Evolutionary conservation across 1,140 invertebrate species (phyloP).

Genomic region (Asobara japonica): DNA sequence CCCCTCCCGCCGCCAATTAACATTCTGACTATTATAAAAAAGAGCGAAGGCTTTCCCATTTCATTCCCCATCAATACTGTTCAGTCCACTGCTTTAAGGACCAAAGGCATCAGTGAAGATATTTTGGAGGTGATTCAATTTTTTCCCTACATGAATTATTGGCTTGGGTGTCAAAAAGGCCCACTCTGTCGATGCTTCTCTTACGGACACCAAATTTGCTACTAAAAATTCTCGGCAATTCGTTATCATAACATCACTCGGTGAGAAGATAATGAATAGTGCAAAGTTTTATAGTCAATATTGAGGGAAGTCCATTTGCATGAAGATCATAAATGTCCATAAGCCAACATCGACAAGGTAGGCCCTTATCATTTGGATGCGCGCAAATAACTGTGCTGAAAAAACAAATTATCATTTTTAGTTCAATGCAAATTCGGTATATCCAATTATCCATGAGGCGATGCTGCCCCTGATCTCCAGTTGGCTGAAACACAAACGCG

Average conservation of each 20-base stretch:
- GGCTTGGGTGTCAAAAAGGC: background rate
- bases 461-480: slow-evolving; percentile 12
- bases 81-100: slow-evolving; percentile 52
- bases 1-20: slow-evolving; percentile 46
- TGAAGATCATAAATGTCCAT: too few relatives aligned
- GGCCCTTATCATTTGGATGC: too few relatives aligned
- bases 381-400: too few relatives aligned
- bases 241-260: too few relatives aligned
- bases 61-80: slow-evolving; percentile 59
- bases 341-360: too few relatives aligned
- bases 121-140: slow-evolving; percentile 47
- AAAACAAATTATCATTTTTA: slow-evolving; percentile 24
- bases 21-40: slow-evolving; percentile 56
- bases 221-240: too few relatives aligned
- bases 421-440: slow-evolving; percentile 14
- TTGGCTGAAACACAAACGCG: slow-evolving; percentile 15
- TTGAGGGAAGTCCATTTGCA: too few relatives aligned
- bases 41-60: slow-evolving; percentile 61
- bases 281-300: too few relatives aligned
- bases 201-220: too few relatives aligned
- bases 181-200: too few relatives aligned
- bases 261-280: too few relatives aligned
- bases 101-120: slow-evolving; percentile 46
- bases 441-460: slow-evolving; percentile 24
- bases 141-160: background rate